phyloP scores from a whole-genome alignment of 2,888 invertebrate species.

The Drosophila putrida region DNA sequence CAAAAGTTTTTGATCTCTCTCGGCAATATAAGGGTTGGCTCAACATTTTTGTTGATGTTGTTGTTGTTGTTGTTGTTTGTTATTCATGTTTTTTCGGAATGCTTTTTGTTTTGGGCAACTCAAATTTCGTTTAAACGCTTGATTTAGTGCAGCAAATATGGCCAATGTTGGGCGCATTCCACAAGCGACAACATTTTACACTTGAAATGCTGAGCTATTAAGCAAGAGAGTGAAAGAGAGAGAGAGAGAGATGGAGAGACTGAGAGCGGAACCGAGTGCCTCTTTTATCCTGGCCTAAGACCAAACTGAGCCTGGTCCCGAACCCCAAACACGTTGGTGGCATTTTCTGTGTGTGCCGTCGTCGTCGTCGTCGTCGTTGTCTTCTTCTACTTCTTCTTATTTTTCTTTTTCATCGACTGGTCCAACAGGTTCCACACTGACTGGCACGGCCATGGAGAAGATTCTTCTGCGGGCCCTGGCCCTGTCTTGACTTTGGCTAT shows the following conservation, averaged over 20 bases:
- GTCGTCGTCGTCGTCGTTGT: slow-evolving; percentile 12
- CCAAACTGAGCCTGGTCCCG: slow-evolving; percentile 19
- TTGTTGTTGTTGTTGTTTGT: slow-evolving; percentile 22
- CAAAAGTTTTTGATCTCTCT: slow-evolving; percentile 59
- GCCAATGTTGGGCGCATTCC: slow-evolving; percentile 73
- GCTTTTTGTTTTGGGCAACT: slow-evolving; percentile 56
- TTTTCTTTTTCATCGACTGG: slow-evolving; percentile 58
- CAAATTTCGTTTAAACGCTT: slow-evolving; percentile 81
- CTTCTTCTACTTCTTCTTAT: no score
- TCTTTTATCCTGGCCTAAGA: slow-evolving; percentile 55
- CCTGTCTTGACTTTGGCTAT: slow-evolving; percentile 22
- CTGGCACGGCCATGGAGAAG: slow-evolving; percentile 37
- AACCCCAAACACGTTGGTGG: slow-evolving; percentile 75
- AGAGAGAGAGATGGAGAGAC: slow-evolving; percentile 14
- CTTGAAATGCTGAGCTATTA: slow-evolving; percentile 60
- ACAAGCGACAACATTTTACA: slow-evolving; percentile 78
- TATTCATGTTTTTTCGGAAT: slow-evolving; percentile 16
- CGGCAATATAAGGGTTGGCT: slow-evolving; percentile 42
- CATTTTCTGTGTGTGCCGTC: slow-evolving; percentile 60
- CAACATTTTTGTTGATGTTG: slow-evolving; percentile 17
- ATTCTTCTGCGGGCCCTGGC: slow-evolving; percentile 66
- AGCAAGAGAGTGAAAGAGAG: neutral
- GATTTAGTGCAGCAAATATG: slow-evolving; percentile 78
- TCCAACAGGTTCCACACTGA: slow-evolving; percentile 81
- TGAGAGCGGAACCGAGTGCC: slow-evolving; percentile 35